Base-by-base conservation (phyloP, 2,888 invertebrate species). In the Julus scanicus region DNA sequence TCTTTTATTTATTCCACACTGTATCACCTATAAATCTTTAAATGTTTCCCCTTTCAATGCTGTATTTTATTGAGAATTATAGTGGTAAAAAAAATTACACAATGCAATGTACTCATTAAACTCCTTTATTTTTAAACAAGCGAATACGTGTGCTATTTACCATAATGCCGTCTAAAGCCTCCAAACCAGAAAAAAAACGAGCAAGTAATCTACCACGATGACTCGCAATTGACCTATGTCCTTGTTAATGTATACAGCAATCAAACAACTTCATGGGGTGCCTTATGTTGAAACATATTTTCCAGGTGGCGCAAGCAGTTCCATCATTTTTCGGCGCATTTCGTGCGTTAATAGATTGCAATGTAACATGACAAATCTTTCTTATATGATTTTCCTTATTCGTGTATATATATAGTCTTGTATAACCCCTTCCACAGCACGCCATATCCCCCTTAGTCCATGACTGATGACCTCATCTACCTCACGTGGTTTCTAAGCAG, bases 161-260 rank as follows among this genome's bases (percentile, higher is more conserved):
- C 15, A n/a, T 63, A 63, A 63, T n/a, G n/a, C 57, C 1, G 57
- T n/a, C 57, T n/a, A n/a, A 5, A n/a, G 57, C 11, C 29, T 29
- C 71, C 29, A n/a, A 71, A 29, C 29, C 11, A 11, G 29, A 8
- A 71, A 29, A 71, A 71, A 71, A 44, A 44, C 44, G 71, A 71
- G 40, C 17, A 20, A 48, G 40, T 84, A 48, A 84, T 84, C 40
- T 37, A 29, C 48, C 84, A 84, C 84, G 20, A 84, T 84, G 84
- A 84, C 84, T 84, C 6, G 84, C 84, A 84, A 84, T 84, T 84
- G 84, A 84, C 48, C 84, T 84, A 20, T 84, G 84, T n/a, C 84
- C 84, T 84, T 29, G 71, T 20, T 84, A 40, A 37, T 84, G 44
- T 40, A 84, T 40, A 84, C 39, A 40, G 37, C 48, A 84, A 84